Evolutionary conservation across 1,140 invertebrate species (phyloP).

Genomic region (Platyscapa corneri): DNA sequence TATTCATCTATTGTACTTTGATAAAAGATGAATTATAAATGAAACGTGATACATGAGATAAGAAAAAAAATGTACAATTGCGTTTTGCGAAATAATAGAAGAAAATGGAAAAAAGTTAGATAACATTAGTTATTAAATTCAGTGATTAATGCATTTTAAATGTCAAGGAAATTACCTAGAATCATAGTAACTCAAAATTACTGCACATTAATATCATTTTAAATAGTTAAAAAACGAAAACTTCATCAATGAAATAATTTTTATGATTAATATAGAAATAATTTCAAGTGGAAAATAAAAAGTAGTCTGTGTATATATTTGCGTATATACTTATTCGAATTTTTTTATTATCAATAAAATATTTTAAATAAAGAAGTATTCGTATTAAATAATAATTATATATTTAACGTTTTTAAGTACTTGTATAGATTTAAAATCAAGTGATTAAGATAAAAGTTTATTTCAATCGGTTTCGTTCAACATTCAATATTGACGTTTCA

Average conservation of each 20-base stretch:
- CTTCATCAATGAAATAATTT: conserved; percentile 24
- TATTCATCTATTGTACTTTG: conserved; percentile 26
- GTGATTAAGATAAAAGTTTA: conserved; percentile 17
- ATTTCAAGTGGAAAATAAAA: not conserved
- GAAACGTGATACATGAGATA: conserved; percentile 56
- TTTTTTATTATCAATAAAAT: conserved; percentile 2
- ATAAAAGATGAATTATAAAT: conserved; percentile 50
- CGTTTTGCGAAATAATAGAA: conserved; percentile 57
- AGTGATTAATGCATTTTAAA: conserved; percentile 60
- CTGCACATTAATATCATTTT: conserved; percentile 34
- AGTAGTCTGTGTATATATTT: conserved; percentile 24
- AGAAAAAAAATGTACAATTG: conserved; percentile 57
- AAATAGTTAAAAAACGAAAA: conserved; percentile 26
- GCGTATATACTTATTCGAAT: conserved; percentile 24
- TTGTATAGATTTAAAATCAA: conserved; percentile 18
- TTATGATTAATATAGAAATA: conserved; percentile 21
- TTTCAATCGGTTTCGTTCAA: conserved; percentile 20
- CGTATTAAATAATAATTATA: not conserved
- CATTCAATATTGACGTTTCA: not conserved
- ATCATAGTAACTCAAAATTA: conserved; percentile 54
- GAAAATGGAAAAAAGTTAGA: conserved; percentile 53
- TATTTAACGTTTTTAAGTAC: not conserved
- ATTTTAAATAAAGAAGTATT: conserved; percentile 1
- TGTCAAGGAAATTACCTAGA: conserved; percentile 65
- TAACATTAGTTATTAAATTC: conserved; percentile 55